Percentiles rank a stretch among this genome's conserved stretches.
Evolutionary conservation across 2,113 vertebrate genomes (phyloP).

Genomic region (Anhinga anhinga): DNA sequence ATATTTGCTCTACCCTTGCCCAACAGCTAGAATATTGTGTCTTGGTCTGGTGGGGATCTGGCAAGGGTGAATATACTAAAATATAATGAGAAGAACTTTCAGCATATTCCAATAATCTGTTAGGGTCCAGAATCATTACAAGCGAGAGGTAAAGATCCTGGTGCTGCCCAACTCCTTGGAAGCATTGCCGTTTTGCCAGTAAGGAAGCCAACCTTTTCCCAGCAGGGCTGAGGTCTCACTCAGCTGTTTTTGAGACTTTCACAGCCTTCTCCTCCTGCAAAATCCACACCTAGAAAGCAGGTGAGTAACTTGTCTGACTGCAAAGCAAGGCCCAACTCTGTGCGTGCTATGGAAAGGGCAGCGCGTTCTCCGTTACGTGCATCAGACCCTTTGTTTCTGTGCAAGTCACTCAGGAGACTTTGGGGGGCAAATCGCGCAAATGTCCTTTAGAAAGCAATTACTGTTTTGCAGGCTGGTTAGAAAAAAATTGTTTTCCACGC

Average conservation of each 20-base stretch:
- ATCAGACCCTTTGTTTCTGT: neutral
- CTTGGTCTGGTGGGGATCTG: neutral
- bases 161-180: neutral
- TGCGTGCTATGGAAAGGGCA: too few relatives aligned
- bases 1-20: neutral
- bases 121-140: neutral
- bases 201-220: neutral
- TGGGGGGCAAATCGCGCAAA: neutral
- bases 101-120: neutral
- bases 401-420: neutral
- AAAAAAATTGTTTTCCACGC: accelerated
- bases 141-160: neutral
- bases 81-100: neutral
- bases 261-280: neutral
- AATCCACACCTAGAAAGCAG: neutral
- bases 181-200: accelerated
- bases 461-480: too few relatives aligned
- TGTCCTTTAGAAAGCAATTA: neutral
- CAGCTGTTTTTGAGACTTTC: neutral
- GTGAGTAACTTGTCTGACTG: neutral
- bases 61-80: neutral
- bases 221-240: neutral
- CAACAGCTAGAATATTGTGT: neutral
- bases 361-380: accelerated
- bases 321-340: neutral